These are phyloP conservation scores for Syncerus caffer DNA, from an alignment of 2,797 vertebrate genomes.

Conservation along the genomic window DNA sequence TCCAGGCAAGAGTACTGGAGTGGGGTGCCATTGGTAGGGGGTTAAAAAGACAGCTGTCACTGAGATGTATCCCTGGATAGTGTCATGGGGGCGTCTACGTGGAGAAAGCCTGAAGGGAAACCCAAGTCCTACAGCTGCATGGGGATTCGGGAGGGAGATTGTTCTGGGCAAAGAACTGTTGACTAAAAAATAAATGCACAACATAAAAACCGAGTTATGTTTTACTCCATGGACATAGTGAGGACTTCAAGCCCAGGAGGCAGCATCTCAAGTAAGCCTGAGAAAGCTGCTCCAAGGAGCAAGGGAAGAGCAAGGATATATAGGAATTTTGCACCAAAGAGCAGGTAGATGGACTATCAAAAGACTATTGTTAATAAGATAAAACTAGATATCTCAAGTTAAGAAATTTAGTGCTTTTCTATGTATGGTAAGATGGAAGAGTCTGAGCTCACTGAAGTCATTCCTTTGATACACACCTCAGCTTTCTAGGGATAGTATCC, in stretches of 20 bases:
- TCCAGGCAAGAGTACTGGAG: too few species aligned
- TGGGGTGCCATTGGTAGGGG: neutral
- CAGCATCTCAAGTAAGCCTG: neutral
- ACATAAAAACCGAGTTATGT: neutral
- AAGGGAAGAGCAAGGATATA: neutral
- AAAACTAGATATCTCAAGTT: neutral
- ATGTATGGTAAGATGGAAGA: neutral
- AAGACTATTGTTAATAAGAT: neutral
- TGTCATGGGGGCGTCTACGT: neutral
- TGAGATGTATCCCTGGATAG: neutral
- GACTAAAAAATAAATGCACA: neutral
- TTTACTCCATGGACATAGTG: neutral
- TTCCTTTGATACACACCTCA: neutral
- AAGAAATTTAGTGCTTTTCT: neutral
- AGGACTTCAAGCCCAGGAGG: neutral
- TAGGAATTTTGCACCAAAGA: neutral
- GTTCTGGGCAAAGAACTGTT: neutral
- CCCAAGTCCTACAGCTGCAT: neutral
- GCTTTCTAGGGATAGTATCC: neutral
- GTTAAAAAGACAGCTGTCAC: neutral
- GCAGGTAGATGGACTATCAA: neutral
- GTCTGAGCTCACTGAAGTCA: neutral
- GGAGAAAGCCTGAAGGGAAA: neutral
- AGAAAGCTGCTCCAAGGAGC: neutral
- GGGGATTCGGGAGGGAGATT: neutral